Conservation (phyloP, 2,888 invertebrate genomes). For the Andrena dorsata region DNA sequence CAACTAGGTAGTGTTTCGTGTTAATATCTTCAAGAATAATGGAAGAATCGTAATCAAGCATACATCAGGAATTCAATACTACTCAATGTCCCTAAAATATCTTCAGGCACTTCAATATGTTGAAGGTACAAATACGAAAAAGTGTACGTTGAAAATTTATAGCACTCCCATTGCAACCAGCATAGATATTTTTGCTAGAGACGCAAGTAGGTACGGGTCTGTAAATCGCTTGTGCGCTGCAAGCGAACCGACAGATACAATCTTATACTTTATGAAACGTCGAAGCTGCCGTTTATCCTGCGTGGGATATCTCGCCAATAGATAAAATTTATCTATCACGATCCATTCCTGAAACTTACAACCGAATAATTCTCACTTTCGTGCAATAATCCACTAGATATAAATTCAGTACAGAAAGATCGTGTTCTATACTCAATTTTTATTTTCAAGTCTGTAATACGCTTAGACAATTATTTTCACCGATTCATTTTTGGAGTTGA, state of each 20-base stretch:
- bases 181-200: conserved; percentile 8
- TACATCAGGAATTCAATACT: too few relatives aligned
- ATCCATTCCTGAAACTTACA: background rate
- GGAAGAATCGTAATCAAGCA: too few relatives aligned
- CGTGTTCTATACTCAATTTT: too few relatives aligned
- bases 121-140: background rate
- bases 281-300: background rate
- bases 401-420: conserved; percentile 13
- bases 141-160: background rate
- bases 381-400: background rate
- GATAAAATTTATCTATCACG: conserved; percentile 17
- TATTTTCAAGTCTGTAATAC: too few relatives aligned
- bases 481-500: too few relatives aligned
- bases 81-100: background rate
- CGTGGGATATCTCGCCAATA: background rate
- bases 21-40: too few relatives aligned
- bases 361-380: conserved; percentile 22
- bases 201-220: background rate
- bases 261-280: conserved; percentile 29
- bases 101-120: background rate
- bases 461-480: too few relatives aligned
- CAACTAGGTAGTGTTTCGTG: too few relatives aligned
- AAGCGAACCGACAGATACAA: conserved; percentile 26
- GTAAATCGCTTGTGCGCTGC: conserved; percentile 9
- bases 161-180: background rate